phyloP scores from a whole-genome alignment of 2,888 invertebrate species.

The Seira ritae region DNA sequence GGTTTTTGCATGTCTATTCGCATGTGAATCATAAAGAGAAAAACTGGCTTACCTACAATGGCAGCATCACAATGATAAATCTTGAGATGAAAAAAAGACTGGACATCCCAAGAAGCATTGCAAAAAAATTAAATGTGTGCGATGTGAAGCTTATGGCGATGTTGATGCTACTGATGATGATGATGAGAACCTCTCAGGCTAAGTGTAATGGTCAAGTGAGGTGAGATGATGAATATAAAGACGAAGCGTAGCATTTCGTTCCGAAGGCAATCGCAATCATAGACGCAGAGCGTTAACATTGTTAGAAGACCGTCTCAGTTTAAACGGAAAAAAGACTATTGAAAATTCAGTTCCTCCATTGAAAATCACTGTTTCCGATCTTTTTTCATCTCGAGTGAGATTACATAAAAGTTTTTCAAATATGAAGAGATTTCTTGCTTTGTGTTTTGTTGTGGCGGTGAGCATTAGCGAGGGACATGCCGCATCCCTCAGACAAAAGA shows the following conservation, averaged over 20 bases:
- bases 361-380: no score
- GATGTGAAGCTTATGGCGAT: not conserved
- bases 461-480: constrained; percentile 50
- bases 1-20: constrained; percentile 5
- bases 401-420: not conserved
- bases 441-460: constrained; percentile 61
- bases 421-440: constrained; percentile 43
- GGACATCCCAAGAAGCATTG: constrained; percentile 17
- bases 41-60: constrained; percentile 5
- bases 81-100: constrained; percentile 20
- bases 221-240: constrained; percentile 41
- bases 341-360: no score
- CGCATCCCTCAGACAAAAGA: constrained; percentile 58
- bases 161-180: not conserved
- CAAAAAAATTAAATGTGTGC: not conserved
- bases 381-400: no score
- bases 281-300: constrained; percentile 23
- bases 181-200: not conserved
- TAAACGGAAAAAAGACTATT: no score
- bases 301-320: no score
- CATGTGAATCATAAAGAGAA: not conserved
- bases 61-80: not conserved
- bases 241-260: constrained; percentile 22
- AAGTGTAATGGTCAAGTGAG: constrained; percentile 13
- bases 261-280: constrained; percentile 30